A percentile compares a stretch with the other conserved stretches of the same genome.
These are phyloP conservation scores for Felis chaus DNA, from an alignment of 2,113 vertebrate genomes.

Conservation along the genomic window DNA sequence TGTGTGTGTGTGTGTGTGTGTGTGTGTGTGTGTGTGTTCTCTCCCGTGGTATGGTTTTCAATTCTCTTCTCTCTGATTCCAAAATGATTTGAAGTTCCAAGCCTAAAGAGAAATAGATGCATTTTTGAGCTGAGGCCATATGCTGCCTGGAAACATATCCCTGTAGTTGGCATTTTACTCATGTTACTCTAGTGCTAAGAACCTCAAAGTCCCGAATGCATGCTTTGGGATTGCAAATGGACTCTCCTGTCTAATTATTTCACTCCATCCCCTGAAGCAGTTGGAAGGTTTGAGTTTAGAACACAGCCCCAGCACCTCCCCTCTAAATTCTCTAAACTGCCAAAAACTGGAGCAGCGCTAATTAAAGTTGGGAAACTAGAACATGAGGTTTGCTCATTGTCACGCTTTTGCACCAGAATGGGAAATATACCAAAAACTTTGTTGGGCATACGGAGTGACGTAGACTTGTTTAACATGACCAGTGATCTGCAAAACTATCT, in stretches of 20 bases:
- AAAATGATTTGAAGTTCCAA: conserved; percentile 38
- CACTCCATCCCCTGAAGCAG: background rate
- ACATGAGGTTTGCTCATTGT: background rate
- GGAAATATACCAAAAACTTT: background rate
- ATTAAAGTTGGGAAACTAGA: conserved; percentile 8
- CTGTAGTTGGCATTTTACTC: conserved; percentile 20
- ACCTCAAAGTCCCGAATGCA: background rate
- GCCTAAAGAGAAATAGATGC: conserved; percentile 16
- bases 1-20: background rate
- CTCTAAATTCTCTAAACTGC: background rate
- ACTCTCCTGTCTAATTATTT: background rate
- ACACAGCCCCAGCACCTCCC: background rate
- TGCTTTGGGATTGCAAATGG: conserved; percentile 24
- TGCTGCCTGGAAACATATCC: conserved; percentile 28
- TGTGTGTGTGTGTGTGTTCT: background rate
- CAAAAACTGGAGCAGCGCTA: background rate
- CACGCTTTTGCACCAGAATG: background rate
- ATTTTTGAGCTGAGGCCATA: conserved; percentile 43
- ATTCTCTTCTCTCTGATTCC: conserved; percentile 21
- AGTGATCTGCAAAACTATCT: background rate
- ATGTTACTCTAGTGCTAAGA: background rate
- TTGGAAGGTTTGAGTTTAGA: background rate
- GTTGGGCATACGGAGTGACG: background rate
- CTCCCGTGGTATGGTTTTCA: conserved; percentile 7
- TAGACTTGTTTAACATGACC: background rate